phyloP scores from a whole-genome alignment of 37 sponge, comb jelly and placozoan species.

The Halichondria panicea region DNA sequence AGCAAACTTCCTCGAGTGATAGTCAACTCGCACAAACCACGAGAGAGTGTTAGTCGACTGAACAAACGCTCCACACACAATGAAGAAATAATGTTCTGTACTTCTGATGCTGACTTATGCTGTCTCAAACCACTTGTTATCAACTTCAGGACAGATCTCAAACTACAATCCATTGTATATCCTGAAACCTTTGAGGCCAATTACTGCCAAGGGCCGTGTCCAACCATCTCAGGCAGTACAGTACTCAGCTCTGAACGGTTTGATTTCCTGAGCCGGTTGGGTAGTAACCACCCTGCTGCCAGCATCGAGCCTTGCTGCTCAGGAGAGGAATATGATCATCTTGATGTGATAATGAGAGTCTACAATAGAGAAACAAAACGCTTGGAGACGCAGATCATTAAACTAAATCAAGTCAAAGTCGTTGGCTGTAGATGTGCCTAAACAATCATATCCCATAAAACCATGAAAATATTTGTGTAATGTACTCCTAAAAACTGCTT shows the following conservation, averaged over 20 bases:
- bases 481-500: too few relatives aligned
- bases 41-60: not conserved
- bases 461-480: too few relatives aligned
- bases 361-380: not conserved
- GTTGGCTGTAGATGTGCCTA: conserved; percentile 46
- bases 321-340: conserved; percentile 16
- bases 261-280: conserved; percentile 22
- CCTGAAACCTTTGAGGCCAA: conserved; percentile 37
- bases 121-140: conserved; percentile 52
- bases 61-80: not conserved
- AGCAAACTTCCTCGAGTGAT: conserved; percentile 24
- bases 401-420: conserved; percentile 36
- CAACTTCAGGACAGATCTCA: conserved; percentile 50
- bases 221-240: not conserved
- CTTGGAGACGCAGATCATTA: not conserved
- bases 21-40: conserved; percentile 32
- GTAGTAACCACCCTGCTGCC: conserved; percentile 2
- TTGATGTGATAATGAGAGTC: conserved; percentile 17
- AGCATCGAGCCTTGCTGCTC: conserved; percentile 66
- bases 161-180: conserved; percentile 13
- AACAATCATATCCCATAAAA: not conserved
- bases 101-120: conserved; percentile 32
- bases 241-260: conserved; percentile 28
- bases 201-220: conserved; percentile 69
- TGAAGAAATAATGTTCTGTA: conserved; percentile 22